These are phyloP conservation scores for Pachymerium ferrugineum DNA, from an alignment of 2,888 invertebrate genomes.

Conservation along the genomic window DNA sequence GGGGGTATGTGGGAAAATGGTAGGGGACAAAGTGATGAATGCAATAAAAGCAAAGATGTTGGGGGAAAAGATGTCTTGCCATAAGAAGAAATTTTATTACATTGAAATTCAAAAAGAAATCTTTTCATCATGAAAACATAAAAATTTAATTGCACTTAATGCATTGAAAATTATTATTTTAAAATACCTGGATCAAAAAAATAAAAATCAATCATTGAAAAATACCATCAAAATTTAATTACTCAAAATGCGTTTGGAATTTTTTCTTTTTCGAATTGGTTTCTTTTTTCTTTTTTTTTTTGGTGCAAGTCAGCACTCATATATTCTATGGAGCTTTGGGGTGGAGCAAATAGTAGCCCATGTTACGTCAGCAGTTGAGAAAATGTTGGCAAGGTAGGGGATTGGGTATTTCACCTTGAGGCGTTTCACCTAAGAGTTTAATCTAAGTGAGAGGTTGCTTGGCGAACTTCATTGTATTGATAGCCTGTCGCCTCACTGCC, in stretches of 20 bases:
- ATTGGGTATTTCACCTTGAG: conserved; percentile 12
- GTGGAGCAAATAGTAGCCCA: conserved; percentile 15
- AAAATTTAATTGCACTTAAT: too few relatives aligned
- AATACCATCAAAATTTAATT: too few relatives aligned
- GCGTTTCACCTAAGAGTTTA: conserved; percentile 24
- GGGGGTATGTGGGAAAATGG: not conserved
- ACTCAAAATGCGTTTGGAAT: too few relatives aligned
- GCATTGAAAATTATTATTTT: too few relatives aligned
- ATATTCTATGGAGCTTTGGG: conserved; percentile 18
- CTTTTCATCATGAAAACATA: too few relatives aligned
- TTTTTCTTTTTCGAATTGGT: too few relatives aligned
- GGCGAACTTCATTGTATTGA: conserved; percentile 24
- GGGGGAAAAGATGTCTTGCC: not conserved
- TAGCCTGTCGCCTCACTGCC: conserved; percentile 22
- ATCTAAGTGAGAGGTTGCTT: conserved; percentile 25
- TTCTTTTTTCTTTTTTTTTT: not conserved
- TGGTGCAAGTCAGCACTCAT: conserved; percentile 12
- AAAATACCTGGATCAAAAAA: too few relatives aligned
- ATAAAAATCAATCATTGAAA: too few relatives aligned
- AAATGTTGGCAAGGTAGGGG: not conserved
- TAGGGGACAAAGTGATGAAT: not conserved
- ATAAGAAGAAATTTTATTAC: not conserved
- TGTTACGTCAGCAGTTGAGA: conserved; percentile 4
- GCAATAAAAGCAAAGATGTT: not conserved
- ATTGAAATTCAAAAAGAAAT: too few relatives aligned